Evolutionary conservation across 2,888 invertebrate species (phyloP).

Genomic region (Pycnomerus fuliginosus): DNA sequence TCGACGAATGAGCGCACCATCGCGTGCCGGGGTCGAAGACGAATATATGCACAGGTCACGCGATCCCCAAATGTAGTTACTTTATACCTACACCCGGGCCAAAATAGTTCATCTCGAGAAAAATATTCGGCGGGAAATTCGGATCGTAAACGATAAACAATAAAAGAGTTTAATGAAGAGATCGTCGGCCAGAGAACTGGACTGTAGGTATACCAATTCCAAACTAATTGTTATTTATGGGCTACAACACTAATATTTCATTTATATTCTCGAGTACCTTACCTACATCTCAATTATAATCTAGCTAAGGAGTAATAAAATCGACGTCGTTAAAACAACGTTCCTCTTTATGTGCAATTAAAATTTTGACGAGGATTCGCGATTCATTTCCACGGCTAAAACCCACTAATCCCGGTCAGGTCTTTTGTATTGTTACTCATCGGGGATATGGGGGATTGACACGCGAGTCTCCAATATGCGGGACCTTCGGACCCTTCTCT

Average conservation of each 20-base stretch:
- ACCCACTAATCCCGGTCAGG: conserved; percentile 48
- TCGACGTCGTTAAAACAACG: conserved; percentile 23
- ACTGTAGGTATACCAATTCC: conserved; percentile 46
- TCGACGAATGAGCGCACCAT: conserved; percentile 46
- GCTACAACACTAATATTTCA: conserved; percentile 43
- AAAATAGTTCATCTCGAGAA: no score
- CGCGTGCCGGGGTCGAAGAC: conserved; percentile 44
- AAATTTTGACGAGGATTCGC: conserved; percentile 11
- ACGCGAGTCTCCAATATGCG: conserved; percentile 34
- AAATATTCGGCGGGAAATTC: no score
- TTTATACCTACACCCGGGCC: no score
- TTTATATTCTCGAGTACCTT: conserved; percentile 37
- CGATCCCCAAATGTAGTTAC: conserved; percentile 48
- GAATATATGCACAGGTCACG: conserved; percentile 48
- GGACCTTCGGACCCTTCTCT: conserved; percentile 18
- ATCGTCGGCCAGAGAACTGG: conserved; percentile 42
- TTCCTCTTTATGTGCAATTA: conserved; percentile 1
- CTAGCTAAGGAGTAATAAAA: conserved; percentile 30
- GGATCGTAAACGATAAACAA: no score
- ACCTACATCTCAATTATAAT: conserved; percentile 35
- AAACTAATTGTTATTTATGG: conserved; percentile 49
- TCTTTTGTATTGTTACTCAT: conserved; percentile 43
- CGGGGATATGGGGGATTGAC: conserved; percentile 39
- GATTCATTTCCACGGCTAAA: conserved; percentile 39
- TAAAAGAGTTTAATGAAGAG: conserved; percentile 40